Evolutionary conservation across 1,140 invertebrate species (phyloP).

Genomic region (Hypsibius dujardini): DNA sequence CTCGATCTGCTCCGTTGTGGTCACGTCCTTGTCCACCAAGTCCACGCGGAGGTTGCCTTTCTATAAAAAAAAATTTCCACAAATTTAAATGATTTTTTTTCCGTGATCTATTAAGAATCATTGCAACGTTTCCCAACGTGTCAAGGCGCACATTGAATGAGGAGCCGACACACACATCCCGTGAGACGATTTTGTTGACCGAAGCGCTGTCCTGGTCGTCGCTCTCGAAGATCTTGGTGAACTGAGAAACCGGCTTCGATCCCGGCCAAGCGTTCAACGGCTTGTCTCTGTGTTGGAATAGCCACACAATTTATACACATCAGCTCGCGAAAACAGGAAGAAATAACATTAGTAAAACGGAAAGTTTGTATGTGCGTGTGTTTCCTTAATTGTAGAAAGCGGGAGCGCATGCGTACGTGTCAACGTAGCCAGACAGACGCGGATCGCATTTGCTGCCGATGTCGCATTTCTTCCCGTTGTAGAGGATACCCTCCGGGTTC

Average conservation of each 20-base stretch:
- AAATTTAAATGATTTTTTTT: no score
- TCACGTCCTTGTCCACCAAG: background rate
- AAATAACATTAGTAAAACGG: no score
- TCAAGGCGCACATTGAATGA: background rate
- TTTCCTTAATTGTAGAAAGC: no score
- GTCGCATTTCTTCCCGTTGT: constrained; percentile 15
- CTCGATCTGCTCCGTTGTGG: background rate
- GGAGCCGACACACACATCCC: background rate
- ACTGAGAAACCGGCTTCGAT: background rate
- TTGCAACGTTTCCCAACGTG: no score
- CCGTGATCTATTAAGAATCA: no score
- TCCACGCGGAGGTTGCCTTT: background rate
- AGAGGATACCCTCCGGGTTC: background rate
- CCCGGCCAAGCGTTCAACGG: constrained; percentile 2
- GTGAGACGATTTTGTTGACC: constrained; percentile 10
- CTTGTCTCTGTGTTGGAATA: background rate
- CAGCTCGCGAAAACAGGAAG: no score
- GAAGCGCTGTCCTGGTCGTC: background rate
- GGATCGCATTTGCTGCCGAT: background rate
- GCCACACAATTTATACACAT: no score
- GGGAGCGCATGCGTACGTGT: no score
- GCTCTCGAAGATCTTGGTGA: background rate
- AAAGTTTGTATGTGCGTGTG: no score
- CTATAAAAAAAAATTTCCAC: no score
- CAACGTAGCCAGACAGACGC: background rate